These are phyloP conservation scores for Amphipoea oculea DNA, from an alignment of 2,888 invertebrate genomes.

Conservation along the genomic window DNA sequence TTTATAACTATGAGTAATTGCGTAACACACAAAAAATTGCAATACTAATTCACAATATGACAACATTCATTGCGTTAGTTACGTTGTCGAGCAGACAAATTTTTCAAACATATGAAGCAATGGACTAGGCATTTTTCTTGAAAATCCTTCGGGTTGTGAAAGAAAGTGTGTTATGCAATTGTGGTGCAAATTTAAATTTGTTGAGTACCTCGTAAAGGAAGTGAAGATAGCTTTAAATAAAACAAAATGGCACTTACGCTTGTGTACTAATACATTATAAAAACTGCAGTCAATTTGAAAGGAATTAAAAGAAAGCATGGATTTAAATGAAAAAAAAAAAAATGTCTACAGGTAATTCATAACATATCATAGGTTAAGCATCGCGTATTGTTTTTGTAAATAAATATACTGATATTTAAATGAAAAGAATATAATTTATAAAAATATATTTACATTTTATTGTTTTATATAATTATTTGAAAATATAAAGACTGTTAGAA, in stretches of 20 bases:
- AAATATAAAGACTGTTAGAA: conserved; percentile 63
- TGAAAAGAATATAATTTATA: conserved; percentile 42
- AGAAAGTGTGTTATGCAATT: neutral
- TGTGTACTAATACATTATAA: conserved; percentile 15
- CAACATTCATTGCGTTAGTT: too few relatives aligned
- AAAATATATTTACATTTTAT: conserved; percentile 45
- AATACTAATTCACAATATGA: too few relatives aligned
- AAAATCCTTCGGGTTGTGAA: neutral
- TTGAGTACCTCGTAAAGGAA: conserved; percentile 17
- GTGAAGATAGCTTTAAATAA: conserved; percentile 34
- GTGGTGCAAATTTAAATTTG: neutral
- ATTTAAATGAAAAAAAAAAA: conserved; percentile 40
- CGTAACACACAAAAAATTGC: neutral
- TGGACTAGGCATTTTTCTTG: neutral
- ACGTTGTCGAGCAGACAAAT: too few relatives aligned
- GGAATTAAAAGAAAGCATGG: conserved; percentile 46
- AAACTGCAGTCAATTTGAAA: conserved; percentile 62
- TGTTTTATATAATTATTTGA: conserved; percentile 53
- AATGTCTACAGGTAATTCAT: conserved; percentile 71
- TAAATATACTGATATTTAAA: conserved; percentile 58
- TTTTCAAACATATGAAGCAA: neutral
- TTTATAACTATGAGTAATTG: neutral
- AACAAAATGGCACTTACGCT: neutral
- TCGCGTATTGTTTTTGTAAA: conserved; percentile 56
- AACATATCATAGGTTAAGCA: conserved; percentile 76